These are phyloP conservation scores for Meda fulgida DNA, from an alignment of 2,797 vertebrate species.

Conservation along the genomic window DNA sequence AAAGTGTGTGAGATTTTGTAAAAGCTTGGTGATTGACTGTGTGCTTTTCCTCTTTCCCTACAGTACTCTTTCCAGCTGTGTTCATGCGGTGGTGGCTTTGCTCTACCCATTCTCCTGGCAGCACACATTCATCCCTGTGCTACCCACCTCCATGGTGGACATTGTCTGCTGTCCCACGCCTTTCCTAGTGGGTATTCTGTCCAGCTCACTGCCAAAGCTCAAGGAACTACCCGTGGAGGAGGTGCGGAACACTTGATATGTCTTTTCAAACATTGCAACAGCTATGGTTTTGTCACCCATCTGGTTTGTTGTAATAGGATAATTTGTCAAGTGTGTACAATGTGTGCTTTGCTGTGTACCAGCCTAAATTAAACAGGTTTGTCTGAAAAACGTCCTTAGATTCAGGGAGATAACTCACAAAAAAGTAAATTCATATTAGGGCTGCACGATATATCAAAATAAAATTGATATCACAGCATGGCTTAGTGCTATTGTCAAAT, in stretches of 20 bases:
- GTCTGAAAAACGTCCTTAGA: constrained; percentile 31
- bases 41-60: constrained; percentile 56
- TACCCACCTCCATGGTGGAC: constrained; percentile 96
- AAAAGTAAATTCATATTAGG: constrained; percentile 1
- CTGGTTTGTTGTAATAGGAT: constrained; percentile 20
- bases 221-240: constrained; percentile 97
- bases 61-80: constrained; percentile 95
- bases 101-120: constrained; percentile 99
- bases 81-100: constrained; percentile 93
- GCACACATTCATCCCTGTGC: constrained; percentile 98
- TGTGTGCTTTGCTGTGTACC: constrained; percentile 16
- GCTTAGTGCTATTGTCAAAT: background rate
- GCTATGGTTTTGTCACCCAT: constrained; percentile 34
- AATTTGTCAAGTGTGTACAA: constrained; percentile 25
- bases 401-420: background rate
- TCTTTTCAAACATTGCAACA: constrained; percentile 22
- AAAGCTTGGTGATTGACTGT: constrained; percentile 3
- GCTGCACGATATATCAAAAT: background rate
- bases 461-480: background rate
- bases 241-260: constrained; percentile 74
- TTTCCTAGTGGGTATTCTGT: constrained; percentile 95
- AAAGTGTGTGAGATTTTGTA: constrained; percentile 1
- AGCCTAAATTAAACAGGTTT: constrained; percentile 17
- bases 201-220: constrained; percentile 94
- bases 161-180: constrained; percentile 98